Base-by-base conservation (phyloP, 1,140 invertebrate genomes). In the Popillia japonica region DNA sequence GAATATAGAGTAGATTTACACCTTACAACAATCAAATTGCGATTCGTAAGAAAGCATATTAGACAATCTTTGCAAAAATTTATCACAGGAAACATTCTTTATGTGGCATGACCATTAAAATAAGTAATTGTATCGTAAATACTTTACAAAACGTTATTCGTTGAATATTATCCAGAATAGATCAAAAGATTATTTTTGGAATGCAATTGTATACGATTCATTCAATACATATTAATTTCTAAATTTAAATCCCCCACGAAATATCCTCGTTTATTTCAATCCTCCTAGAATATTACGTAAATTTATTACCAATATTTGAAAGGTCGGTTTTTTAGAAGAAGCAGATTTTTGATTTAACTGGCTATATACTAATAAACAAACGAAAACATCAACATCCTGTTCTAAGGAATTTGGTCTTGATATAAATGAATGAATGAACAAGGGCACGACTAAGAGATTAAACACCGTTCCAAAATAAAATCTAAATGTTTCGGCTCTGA, bases 401-500 rank as follows among this genome's bases (percentile, higher is more conserved):
- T 64, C 61, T 2, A 64, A 64, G 61, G 61, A 64, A 64, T 64
- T 64, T 20, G 17, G 17, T 9, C 17, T 64, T 27, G 61, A 64
- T 64, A 64, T 64, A 64, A 27, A 64, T 64, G 61, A 64, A 64
- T 64, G 61, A 64, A 64, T 22, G 61, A 22, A 17, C 61, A 64
- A 64, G 61, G 61, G 61, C 61, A 64, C 20, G 61, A 20, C 17
- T 3, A 64, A 20, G n/a, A n/a, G n/a, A 64, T 64, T 64, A 64
- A 64, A 64, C 61, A 64, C 23, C 61, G 61, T 6, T 22, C 61
- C 17, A 64, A 64, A 64, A 64, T 64, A 64, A 64, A 64, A 64
- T 64, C 6, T 27, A 64, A 64, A 22, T 22, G 61, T 64, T 64
- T 64, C 61, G 17, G 61, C 61, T 23, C 61, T 64, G 61, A 64